Base-by-base conservation (phyloP, 2,888 invertebrate genomes). In the Rhagophthalmus giganteus region DNA sequence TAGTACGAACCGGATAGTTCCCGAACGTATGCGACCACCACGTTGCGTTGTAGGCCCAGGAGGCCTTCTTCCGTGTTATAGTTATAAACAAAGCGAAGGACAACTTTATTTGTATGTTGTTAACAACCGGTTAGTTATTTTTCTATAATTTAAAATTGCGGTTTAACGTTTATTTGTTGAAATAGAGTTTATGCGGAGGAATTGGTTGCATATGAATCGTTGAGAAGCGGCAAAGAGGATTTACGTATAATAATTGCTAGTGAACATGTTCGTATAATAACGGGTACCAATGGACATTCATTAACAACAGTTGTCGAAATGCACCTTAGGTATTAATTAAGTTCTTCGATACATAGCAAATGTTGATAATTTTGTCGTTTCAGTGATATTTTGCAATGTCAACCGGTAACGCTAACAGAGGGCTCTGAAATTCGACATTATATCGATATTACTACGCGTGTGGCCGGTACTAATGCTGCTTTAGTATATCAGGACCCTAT, bases 51-150 rank as follows among this genome's bases (percentile, higher is more conserved):
- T 71, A 37, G 89, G 89, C n/a, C 85, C 89, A 9, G 90, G 90
- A 12, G 93, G 91, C 5, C 80, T 94, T 41, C 75, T 96, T 59
- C 91, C 94, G n/a, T 78, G 85, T 2, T 96, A 90, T 76, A 88
- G 87, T 60, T 75, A 77, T 37, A 82, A 83, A 35, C 86, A 88
- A 65, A 88, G 90, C 39, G 82, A 84, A 55, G 94, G 93, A 4
- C 94, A 94, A 67, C 84, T 87, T 62, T 82, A 88, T 68, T 81
- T 95, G 8, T 73, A 72, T 49, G 61, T 63, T n/a, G 66, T 75
- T 8, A 74, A 74, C 54, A 65, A 72, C 41, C 71, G 70, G 73
- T 72, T 61, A 62, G 65, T 58, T 25, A 37, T 14, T 14, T 8
- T 12, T 33, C 14, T 3, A 15, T 32, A 9, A 41, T 16, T 24